Percentiles rank a stretch among this genome's conserved stretches.
These are phyloP conservation scores for Paguma larvata DNA, from an alignment of 2,797 vertebrate genomes.

Conservation along the genomic window DNA sequence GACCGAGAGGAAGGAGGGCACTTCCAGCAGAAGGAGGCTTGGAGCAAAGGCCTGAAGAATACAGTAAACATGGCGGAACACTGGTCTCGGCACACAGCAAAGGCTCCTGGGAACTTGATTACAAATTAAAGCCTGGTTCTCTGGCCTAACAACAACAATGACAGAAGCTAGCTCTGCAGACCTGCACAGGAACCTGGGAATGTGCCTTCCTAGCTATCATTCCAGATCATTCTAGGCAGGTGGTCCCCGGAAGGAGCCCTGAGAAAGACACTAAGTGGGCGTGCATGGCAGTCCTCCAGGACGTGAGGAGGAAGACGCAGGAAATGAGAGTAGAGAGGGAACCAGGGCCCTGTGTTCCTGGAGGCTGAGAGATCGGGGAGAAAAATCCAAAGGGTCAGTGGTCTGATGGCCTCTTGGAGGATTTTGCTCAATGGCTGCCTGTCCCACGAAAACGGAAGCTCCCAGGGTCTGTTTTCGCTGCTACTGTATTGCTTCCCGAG, in stretches of 20 bases:
- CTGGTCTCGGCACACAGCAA: background rate
- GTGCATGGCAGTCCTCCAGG: background rate
- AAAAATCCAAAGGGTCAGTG: background rate
- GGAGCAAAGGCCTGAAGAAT: background rate
- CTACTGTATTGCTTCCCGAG: background rate
- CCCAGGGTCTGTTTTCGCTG: background rate
- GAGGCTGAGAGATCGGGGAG: background rate
- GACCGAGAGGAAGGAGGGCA: background rate
- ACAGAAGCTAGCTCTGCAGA: background rate
- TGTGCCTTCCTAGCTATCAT: background rate
- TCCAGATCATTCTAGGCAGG: background rate
- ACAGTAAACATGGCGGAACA: too few relatives aligned
- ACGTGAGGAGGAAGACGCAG: background rate
- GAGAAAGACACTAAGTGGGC: background rate
- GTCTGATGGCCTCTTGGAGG: background rate
- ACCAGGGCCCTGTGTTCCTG: background rate
- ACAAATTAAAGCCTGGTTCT: background rate
- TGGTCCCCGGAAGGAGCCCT: background rate
- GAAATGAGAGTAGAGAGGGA: background rate
- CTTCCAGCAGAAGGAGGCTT: background rate
- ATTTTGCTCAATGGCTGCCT: background rate
- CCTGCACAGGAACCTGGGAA: background rate
- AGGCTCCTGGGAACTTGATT: background rate
- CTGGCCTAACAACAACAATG: background rate
- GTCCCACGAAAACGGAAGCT: background rate